Evolutionary conservation across 2,888 invertebrate species (phyloP).

Genomic region (Netelia fuscicornis): DNA sequence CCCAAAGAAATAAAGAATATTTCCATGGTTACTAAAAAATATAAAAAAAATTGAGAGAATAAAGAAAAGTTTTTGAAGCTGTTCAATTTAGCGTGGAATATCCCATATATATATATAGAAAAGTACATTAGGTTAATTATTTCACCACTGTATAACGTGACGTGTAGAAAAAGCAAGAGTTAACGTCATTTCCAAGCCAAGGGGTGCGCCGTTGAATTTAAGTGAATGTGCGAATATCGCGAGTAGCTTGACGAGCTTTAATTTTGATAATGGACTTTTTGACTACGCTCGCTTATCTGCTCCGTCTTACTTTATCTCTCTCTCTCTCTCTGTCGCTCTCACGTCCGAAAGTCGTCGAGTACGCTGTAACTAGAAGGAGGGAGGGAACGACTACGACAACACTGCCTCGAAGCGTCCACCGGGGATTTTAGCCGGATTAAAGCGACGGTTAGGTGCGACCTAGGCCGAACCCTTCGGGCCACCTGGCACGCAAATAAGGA

Average conservation of each 20-base stretch:
- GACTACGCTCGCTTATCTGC: conserved; percentile 38
- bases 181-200: conserved; percentile 53
- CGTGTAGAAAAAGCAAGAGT: not conserved
- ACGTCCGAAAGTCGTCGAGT: conserved; percentile 35
- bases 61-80: too few species aligned
- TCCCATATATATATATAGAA: not conserved
- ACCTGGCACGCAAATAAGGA: conserved; percentile 75
- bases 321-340: not conserved
- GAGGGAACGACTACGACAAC: conserved; percentile 7
- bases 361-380: not conserved
- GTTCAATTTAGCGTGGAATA: too few species aligned
- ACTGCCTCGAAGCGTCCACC: conserved; percentile 42
- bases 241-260: conserved; percentile 70
- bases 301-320: not conserved
- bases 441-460: conserved; percentile 63
- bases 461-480: conserved; percentile 69
- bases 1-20: too few species aligned
- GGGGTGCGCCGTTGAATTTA: conserved; percentile 55
- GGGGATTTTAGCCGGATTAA: conserved; percentile 72
- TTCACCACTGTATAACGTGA: too few species aligned
- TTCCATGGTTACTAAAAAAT: too few species aligned
- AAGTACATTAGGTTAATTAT: not conserved
- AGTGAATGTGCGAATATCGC: conserved; percentile 63
- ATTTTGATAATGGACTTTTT: conserved; percentile 77
- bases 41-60: too few species aligned